Evolutionary conservation across 2,797 vertebrate species (phyloP), one percentile per base, ranked within the genome.

Genomic region (Pelobates cultripes): DNA sequence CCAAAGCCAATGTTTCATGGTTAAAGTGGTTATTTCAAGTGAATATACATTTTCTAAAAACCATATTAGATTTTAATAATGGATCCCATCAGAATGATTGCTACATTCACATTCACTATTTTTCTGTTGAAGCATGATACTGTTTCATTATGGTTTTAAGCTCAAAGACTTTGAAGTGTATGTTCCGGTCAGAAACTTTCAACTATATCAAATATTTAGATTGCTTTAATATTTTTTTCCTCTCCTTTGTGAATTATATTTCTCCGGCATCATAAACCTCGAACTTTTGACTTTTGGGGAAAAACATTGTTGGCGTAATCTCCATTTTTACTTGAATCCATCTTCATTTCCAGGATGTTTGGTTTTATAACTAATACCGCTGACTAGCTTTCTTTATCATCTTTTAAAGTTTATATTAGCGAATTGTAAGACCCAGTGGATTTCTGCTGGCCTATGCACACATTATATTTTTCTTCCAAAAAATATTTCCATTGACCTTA

Each of bases 31-130:
- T 78, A 40, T 55, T 70, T 74, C 53, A 70, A 43, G 53, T 53
- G 76, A 74, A 73, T 78, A 45, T 14, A 63, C 53, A 28, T 78
- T 79, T 83, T 63, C 47, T 6, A 63, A 14, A 69, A 74, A 78
- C 81, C 53, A 68, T 70, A 78, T 78, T 75, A 53, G 51, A 83
- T 83, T 74, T 78, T 83, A 78, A 83, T 83, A 44, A 83, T 70
- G 64, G 76, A 63, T 28, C 43, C 75, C 6, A 73, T 57, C 68
- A 73, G 43, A 69, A 69, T 73, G 71, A 78, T 75, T 69, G 53
- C 47, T 78, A 75, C 53, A 78, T 77, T 83, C 51, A 60, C 75
- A 55, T 53, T 70, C 12, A 74, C 70, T 64, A 70, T 51, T 83
- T 83, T 61, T 74, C 64, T 75, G 17, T 42, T 77, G 70, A 78